Evolutionary conservation across 2,888 invertebrate genomes (phyloP).

Genomic region (Agrypnus murinus): DNA sequence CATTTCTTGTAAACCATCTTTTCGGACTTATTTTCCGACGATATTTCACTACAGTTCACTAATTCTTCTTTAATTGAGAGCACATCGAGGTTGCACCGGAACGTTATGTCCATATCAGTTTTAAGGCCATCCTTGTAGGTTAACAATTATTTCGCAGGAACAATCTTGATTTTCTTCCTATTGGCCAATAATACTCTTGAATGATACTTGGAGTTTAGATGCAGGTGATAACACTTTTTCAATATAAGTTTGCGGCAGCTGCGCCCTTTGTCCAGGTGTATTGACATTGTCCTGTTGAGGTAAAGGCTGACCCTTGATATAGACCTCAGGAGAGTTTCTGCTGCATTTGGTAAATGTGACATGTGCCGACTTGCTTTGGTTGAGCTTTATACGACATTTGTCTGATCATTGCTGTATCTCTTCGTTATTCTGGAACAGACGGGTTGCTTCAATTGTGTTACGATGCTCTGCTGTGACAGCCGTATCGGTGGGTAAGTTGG

Average conservation of each 20-base stretch:
- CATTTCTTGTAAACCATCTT: too few species aligned
- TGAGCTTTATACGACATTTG: constrained; percentile 7
- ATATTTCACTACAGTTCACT: too few species aligned
- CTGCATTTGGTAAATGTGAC: constrained; percentile 24
- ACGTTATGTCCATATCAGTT: too few species aligned
- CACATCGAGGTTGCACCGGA: too few species aligned
- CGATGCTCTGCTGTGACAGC: neutral
- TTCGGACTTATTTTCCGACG: too few species aligned
- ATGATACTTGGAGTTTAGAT: too few species aligned
- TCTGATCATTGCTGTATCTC: too few species aligned
- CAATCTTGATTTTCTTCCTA: too few species aligned
- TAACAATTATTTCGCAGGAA: too few species aligned
- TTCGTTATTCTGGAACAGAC: neutral
- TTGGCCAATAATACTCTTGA: too few species aligned
- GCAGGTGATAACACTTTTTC: neutral
- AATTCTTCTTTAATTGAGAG: too few species aligned
- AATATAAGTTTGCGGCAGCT: neutral
- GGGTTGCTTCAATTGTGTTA: neutral
- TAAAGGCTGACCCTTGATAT: neutral
- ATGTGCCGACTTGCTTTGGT: constrained; percentile 9
- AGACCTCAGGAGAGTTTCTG: neutral
- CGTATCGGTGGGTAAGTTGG: constrained; percentile 47
- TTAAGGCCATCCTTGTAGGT: too few species aligned
- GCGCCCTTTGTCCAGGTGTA: neutral
- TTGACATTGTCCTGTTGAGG: neutral